Base-by-base conservation (phyloP, 2,888 invertebrate species). In the Cremastinae sp. region DNA sequence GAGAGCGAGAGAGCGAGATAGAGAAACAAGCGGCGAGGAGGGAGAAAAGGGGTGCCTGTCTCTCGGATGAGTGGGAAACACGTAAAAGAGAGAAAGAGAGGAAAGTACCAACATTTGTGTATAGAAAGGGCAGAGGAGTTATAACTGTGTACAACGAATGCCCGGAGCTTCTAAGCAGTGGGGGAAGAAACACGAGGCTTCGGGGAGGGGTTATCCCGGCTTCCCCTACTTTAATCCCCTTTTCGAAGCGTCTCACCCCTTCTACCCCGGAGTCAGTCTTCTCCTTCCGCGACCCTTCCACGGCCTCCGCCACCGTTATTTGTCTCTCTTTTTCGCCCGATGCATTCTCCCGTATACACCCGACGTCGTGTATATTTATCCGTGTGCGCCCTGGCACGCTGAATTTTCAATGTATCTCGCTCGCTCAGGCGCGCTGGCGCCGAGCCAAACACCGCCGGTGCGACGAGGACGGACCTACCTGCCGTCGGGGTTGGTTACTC, bases 401-500 rank as follows among this genome's bases (percentile, higher is more conserved):
- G 34, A n/a, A 58, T 45, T 70, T 20, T 59, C 71, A 18, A 12
- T 18, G 20, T 61, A 18, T 58, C 53, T 61, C 56, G 59, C 65
- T 69, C 66, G 75, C 71, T 71, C 72, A 72, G 68, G 76, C 72
- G 76, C 76, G 59, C 69, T 73, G 73, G 64, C 53, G 64, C 61
- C 59, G 36, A 36, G 43, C 28, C 65, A 34, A 45, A 64, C 41
- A 53, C 70, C 61, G 45, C 59, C 75, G 12, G 81, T 79, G 79
- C 79, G 80, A 81, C 81, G 79, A 78, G 80, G 83, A 79, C 71
- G 74, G 75, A 22, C 74, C 75, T 70, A 75, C 81, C 75, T 76
- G 75, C 71, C 0, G 53, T 64, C 38, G 62, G 69, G 79, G 79
- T 80, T 78, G 80, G 80, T 79, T 76, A 65, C 78, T 78, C 75